Percentiles rank a stretch among this genome's conserved stretches.
phyloP scores from a whole-genome alignment of 2,113 vertebrate genomes.

The Climacteris rufus region DNA sequence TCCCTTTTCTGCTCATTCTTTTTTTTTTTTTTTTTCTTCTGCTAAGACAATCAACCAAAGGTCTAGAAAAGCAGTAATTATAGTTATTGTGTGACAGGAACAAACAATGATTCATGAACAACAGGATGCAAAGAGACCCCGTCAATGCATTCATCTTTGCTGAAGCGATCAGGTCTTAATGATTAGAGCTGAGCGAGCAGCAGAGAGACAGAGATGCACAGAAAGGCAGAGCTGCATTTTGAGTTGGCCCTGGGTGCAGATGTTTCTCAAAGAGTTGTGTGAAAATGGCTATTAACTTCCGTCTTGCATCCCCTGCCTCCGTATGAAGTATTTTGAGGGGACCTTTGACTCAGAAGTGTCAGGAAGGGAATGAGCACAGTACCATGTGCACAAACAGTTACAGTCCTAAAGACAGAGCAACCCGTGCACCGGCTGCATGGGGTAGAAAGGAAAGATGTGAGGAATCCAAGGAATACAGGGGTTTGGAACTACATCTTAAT shows the following conservation, averaged over 20 bases:
- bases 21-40: neutral
- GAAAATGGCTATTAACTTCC: neutral
- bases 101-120: neutral
- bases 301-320: fast-evolving
- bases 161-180: neutral
- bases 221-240: neutral
- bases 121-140: neutral
- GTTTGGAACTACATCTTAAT: neutral
- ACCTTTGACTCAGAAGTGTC: neutral
- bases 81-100: neutral
- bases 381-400: neutral
- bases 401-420: neutral
- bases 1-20: neutral
- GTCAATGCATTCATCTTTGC: neutral
- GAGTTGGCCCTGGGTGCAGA: neutral
- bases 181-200: neutral
- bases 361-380: neutral
- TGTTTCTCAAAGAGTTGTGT: neutral
- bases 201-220: neutral
- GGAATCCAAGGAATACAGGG: neutral
- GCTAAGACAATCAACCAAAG: neutral
- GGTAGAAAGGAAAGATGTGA: neutral
- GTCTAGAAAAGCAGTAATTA: conserved; percentile 8
- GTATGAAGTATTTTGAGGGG: neutral
- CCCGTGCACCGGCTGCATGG: neutral